Evolutionary conservation across 2,113 vertebrate genomes (phyloP), one percentile per base, ranked within the genome.

Genomic region (Artemisiospiza belli): DNA sequence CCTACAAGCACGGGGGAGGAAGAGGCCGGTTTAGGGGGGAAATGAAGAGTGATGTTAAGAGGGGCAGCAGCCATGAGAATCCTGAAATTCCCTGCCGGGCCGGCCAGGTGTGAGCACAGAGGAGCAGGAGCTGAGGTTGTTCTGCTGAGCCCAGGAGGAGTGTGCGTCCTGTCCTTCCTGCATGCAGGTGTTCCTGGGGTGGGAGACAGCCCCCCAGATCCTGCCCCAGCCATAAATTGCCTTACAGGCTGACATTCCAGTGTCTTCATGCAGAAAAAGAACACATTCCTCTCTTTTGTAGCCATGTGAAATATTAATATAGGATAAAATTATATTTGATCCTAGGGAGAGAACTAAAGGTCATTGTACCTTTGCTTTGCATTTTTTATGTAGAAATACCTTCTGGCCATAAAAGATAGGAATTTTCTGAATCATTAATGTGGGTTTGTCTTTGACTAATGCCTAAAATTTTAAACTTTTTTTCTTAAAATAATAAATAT

Each of bases 331-430:
- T 83, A 16, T 69, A 17, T 85, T 92, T 80, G 82, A 74, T 74
- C 55, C 59, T 39, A 11, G 33, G 43, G 31, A 89, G 19, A 80
- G 16, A 86, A 67, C 67, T 70, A 87, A 94, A 85, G 76, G 73
- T 95, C 76, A 63, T 15, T 55, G 47, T 47, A 92, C 75, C 63
- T 96, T 94, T 70, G 43, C 59, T 67, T 89, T 73, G 51, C 51
- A 73, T 85, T 91, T 59, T 21, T 69, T 51, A 70, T 41, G 33
- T 74, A 76, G 78, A 39, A 81, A 23, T 79, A 59, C 33, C 24
- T 90, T 77, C 79, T 83, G 55, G 27, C 15, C 39, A 68, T 30
- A 49, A 57, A 85, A 90, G 16, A 55, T 4, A 62, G 43, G n/a
- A 44, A 89, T 76, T 89, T 76, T 83, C 61, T 72, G 25, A 87